phyloP scores from a whole-genome alignment of 2,888 invertebrate species.

The Unio pictorum region DNA sequence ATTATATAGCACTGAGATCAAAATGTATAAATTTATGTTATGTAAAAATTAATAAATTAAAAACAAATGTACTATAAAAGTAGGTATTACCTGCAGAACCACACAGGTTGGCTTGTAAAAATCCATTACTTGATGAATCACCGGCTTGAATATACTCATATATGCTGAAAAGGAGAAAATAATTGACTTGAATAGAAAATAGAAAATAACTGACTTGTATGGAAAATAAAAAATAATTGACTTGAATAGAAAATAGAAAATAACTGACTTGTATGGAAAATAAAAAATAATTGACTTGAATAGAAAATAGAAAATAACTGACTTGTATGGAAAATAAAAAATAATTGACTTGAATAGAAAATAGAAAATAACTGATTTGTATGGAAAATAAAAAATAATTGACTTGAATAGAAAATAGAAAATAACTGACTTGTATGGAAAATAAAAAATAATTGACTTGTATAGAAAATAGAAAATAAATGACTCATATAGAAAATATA shows the following conservation, averaged over 20 bases:
- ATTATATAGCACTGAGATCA: too few relatives aligned
- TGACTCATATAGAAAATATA: too few relatives aligned
- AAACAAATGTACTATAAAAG: not conserved
- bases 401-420: not conserved
- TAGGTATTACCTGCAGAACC: slow-evolving; percentile 79
- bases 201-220: too few relatives aligned
- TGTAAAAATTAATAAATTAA: not conserved
- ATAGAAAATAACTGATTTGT: too few relatives aligned
- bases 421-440: not conserved
- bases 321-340: too few relatives aligned
- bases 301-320: too few relatives aligned
- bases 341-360: too few relatives aligned
- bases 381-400: not conserved
- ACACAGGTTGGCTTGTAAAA: slow-evolving; percentile 97
- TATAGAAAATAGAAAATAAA: not conserved
- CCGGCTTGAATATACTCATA: slow-evolving; percentile 86
- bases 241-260: too few relatives aligned
- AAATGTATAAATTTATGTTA: slow-evolving; percentile 2
- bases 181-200: not conserved
- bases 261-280: too few relatives aligned
- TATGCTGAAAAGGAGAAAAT: slow-evolving; percentile 77
- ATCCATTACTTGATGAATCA: slow-evolving; percentile 91
- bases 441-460: not conserved
- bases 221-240: too few relatives aligned
- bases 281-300: too few relatives aligned